Evolutionary conservation across 2,888 invertebrate species (phyloP), one percentile per base, ranked within the genome.

Genomic region (Lasioglossum marginatum): DNA sequence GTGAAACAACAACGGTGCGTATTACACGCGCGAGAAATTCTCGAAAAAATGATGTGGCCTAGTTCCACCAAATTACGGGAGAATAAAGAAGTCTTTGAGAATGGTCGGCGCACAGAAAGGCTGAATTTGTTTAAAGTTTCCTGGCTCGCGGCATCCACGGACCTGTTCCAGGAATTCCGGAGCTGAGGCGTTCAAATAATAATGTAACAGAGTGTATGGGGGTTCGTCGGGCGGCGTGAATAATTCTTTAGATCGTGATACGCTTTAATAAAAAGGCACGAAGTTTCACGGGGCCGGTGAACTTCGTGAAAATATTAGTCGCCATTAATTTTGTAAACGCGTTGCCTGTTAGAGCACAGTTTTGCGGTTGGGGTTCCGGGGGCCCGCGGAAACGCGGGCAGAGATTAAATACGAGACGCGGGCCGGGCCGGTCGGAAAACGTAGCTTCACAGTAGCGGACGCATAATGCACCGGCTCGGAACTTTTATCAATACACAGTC

Each of bases 401-500:
- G 34, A 75, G 78, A 78, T 83, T 83, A 73, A 79, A 66, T 48
- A 40, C 37, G 37, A 57, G 57, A 70, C 63, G 16, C 40, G 45
- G 16, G 45, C 19, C 48, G 74, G 23, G n/a, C 23, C 60, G 52
- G n/a, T 57, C 14, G 75, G 60, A 31, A 31, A 71, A 63, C n/a
- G 45, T 34, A 37, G 84, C 40, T 63, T 19, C 43, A 12, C 14
- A 78, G 57, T 4, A n/a, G 57, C 45, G 16, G 43, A 16, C 70
- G 73, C 34, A 40, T 68, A 77, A 76, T 57, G 71, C 40, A 60
- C 31, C 52, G 40, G 70, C 31, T 31, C 43, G 70, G 43, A 79
- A 85, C 79, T 86, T 82, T 86, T 82, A 86, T 79, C 82, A 77
- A 82, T 79, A 71, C 77, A 16, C 63, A 19, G 40, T 37, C 37